Conservation (phyloP, 2,888 invertebrate species). For the Malacosoma neustria region DNA sequence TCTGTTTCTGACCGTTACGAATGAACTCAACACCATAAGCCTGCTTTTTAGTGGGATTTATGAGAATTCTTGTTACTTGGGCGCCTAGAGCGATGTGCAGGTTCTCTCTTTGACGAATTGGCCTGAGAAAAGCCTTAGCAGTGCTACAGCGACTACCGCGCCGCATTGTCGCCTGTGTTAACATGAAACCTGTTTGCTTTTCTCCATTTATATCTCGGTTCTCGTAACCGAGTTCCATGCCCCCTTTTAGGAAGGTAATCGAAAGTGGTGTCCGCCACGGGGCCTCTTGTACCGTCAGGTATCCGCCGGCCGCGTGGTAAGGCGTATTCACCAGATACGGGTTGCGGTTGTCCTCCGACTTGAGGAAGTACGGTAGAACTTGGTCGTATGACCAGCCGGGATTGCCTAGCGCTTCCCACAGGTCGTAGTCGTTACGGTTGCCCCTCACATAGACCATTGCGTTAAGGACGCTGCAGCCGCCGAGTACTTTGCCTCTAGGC, state of each 20-base stretch:
- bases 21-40: conserved; percentile 86
- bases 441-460: conserved; percentile 95
- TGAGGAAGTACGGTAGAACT: conserved; percentile 88
- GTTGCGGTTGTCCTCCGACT: conserved; percentile 91
- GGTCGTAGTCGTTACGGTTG: conserved; percentile 89
- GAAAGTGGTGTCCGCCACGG: conserved; percentile 89
- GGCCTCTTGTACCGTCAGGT: conserved; percentile 88
- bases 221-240: conserved; percentile 87
- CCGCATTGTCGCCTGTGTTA: conserved; percentile 89
- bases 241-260: conserved; percentile 88
- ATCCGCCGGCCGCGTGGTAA: conserved; percentile 86
- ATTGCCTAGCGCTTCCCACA: conserved; percentile 89
- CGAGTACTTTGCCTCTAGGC: conserved; percentile 94
- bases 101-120: conserved; percentile 84
- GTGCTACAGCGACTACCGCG: conserved; percentile 91
- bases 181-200: conserved; percentile 89
- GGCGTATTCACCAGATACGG: conserved; percentile 84
- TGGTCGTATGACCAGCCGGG: conserved; percentile 90
- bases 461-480: conserved; percentile 91
- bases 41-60: conserved; percentile 79
- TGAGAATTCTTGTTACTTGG: conserved; percentile 82
- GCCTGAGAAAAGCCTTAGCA: conserved; percentile 89
- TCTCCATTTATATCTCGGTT: conserved; percentile 88
- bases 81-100: conserved; percentile 86
- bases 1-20: conserved; percentile 77